These are phyloP conservation scores for Pachypeltis micranthus DNA, from an alignment of 1,140 invertebrate species.

Conservation along the genomic window DNA sequence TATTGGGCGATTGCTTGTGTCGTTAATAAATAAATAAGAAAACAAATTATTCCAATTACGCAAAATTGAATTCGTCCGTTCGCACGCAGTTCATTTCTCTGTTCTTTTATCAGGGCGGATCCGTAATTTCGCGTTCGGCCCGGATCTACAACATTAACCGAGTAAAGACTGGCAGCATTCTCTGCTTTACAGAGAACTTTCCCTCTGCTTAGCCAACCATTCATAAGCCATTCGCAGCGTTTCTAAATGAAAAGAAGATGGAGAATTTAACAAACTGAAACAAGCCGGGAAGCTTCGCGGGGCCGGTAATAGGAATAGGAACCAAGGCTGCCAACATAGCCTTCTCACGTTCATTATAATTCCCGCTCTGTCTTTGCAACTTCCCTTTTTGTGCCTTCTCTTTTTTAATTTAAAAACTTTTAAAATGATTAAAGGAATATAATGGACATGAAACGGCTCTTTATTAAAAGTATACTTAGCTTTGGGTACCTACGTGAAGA, in stretches of 20 bases:
- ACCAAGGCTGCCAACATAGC: not conserved
- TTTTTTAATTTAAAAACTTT: not conserved
- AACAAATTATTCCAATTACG: too few relatives aligned
- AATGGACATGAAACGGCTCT: not conserved
- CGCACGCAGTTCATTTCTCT: too few relatives aligned
- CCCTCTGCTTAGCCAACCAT: too few relatives aligned
- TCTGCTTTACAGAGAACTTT: too few relatives aligned
- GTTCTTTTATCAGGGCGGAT: too few relatives aligned
- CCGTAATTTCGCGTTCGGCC: too few relatives aligned
- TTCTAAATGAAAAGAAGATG: not conserved
- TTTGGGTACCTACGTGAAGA: not conserved
- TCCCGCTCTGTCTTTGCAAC: not conserved
- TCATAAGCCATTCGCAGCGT: too few relatives aligned
- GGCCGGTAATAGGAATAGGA: not conserved
- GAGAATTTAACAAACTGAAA: not conserved
- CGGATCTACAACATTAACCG: too few relatives aligned
- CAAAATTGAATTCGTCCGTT: too few relatives aligned
- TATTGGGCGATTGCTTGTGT: too few relatives aligned
- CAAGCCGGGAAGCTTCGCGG: not conserved
- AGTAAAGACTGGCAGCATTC: too few relatives aligned
- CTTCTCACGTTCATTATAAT: not conserved
- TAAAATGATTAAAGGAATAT: not conserved
- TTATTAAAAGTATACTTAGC: not conserved
- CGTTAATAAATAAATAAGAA: too few relatives aligned
- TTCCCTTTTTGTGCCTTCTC: not conserved